These are phyloP conservation scores for Phodopus roborovskii DNA, from an alignment of 2,113 vertebrate genomes.

Conservation along the genomic window DNA sequence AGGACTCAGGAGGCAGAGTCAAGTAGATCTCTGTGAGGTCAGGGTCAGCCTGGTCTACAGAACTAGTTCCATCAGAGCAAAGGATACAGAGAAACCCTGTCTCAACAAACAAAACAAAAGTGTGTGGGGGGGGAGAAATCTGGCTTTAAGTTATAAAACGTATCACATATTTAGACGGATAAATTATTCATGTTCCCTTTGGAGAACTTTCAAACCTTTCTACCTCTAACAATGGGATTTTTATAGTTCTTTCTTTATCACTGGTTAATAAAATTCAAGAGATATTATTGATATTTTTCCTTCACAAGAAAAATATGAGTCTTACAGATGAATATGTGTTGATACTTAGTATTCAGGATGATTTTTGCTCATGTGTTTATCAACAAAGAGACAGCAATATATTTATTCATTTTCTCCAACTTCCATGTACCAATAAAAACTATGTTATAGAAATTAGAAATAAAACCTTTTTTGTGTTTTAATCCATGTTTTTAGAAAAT, in stretches of 20 bases:
- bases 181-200: background rate
- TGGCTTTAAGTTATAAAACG: background rate
- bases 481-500: conserved; percentile 60
- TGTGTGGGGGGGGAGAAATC: background rate
- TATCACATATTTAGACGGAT: conserved; percentile 44
- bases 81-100: background rate
- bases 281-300: background rate
- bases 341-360: conserved; percentile 24
- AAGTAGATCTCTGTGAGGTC: background rate
- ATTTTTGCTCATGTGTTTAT: background rate
- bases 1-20: background rate
- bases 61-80: background rate
- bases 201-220: background rate
- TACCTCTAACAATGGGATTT: background rate
- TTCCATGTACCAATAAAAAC: conserved; percentile 41
- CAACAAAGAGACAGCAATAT: conserved; percentile 17
- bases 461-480: conserved; percentile 1
- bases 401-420: background rate
- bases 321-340: conserved; percentile 37
- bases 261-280: conserved; percentile 1
- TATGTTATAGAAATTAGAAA: conserved; percentile 1
- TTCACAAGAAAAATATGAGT: conserved; percentile 42
- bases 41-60: background rate
- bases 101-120: background rate
- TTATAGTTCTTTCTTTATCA: conserved; percentile 38